A percentile compares a stretch with the other conserved stretches of the same genome.
These are phyloP conservation scores for Chrysodeixis includens DNA, from an alignment of 2,888 invertebrate genomes.

Conservation along the genomic window DNA sequence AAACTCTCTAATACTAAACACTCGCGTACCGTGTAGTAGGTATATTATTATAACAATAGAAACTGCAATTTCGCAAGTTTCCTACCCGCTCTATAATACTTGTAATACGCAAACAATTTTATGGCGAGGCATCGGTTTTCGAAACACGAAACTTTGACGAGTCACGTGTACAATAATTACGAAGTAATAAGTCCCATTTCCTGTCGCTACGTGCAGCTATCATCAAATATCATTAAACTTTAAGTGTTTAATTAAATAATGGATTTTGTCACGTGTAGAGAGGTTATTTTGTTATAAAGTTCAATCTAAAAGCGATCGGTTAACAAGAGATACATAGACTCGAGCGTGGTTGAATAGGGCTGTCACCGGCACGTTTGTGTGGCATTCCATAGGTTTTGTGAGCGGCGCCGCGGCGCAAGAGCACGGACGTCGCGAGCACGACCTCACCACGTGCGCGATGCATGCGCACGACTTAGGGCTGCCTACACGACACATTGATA, in stretches of 20 bases:
- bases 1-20: background rate
- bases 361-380: slow-evolving; percentile 19
- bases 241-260: background rate
- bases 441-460: slow-evolving; percentile 51
- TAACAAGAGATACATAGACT: slow-evolving; percentile 10
- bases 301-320: slow-evolving; percentile 10
- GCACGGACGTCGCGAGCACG: slow-evolving; percentile 43
- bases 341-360: slow-evolving; percentile 5
- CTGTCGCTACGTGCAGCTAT: slow-evolving; percentile 12
- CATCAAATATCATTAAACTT: background rate
- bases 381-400: slow-evolving; percentile 31
- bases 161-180: background rate
- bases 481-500: slow-evolving; percentile 15
- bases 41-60: background rate
- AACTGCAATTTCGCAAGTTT: slow-evolving; percentile 13
- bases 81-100: slow-evolving; percentile 8
- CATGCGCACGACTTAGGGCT: slow-evolving; percentile 43
- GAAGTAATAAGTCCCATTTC: slow-evolving; percentile 19
- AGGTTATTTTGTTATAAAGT: background rate
- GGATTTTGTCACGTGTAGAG: background rate
- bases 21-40: background rate
- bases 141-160: slow-evolving; percentile 25
- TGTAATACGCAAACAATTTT: slow-evolving; percentile 18
- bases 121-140: slow-evolving; percentile 17
- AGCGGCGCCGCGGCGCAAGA: slow-evolving; percentile 31